Percentiles rank a stretch among this genome's conserved stretches.
Evolutionary conservation across 2,888 invertebrate genomes (phyloP).

Genomic region (Tupiocoris notatus): DNA sequence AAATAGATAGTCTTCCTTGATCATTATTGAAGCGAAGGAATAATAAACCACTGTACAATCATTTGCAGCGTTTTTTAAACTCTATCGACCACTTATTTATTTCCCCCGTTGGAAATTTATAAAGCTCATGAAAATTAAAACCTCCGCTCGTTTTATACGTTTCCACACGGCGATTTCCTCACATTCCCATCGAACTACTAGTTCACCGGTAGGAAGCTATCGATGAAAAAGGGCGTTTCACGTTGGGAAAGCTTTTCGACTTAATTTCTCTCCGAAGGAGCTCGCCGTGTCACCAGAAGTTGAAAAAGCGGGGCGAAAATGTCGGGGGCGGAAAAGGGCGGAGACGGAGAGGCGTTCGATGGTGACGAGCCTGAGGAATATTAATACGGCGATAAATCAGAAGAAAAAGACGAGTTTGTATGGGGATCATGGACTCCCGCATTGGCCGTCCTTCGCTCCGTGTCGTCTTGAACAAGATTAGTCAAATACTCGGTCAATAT

Average conservation of each 20-base stretch:
- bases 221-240: no score
- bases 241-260: not conserved
- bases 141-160: no score
- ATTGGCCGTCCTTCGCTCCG: not conserved
- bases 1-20: no score
- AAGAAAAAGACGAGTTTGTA: conserved; percentile 36
- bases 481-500: conserved; percentile 42
- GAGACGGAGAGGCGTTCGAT: conserved; percentile 25
- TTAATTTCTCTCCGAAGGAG: not conserved
- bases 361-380: conserved; percentile 43
- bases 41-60: no score
- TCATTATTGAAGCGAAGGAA: no score
- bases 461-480: conserved; percentile 36
- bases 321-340: not conserved
- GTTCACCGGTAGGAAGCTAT: no score
- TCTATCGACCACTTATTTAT: no score
- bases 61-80: no score
- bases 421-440: conserved; percentile 35
- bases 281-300: not conserved
- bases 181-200: no score
- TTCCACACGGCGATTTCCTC: no score
- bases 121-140: no score
- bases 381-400: conserved; percentile 42
- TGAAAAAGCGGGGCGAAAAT: not conserved
- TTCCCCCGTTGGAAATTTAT: no score